phyloP scores from a whole-genome alignment of 2,888 invertebrate species.

The Drosophila macrospina region DNA sequence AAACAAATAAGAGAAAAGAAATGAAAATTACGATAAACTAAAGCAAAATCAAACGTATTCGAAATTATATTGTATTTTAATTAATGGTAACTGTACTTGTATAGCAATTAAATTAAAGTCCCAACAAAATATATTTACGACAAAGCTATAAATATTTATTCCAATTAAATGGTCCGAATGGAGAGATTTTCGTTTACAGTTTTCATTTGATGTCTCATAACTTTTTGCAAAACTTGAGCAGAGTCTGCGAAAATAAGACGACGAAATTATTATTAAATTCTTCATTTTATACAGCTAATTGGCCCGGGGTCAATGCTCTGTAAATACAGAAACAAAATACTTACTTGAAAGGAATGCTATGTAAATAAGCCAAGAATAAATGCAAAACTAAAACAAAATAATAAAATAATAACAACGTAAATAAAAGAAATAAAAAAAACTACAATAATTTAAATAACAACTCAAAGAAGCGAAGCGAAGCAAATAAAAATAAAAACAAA shows the following conservation, averaged over 20 bases:
- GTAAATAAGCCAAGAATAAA: slow-evolving; percentile 67
- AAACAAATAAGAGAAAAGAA: neutral
- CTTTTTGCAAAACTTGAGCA: slow-evolving; percentile 46
- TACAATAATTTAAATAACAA: slow-evolving; percentile 22
- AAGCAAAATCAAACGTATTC: slow-evolving; percentile 44
- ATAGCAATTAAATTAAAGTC: slow-evolving; percentile 48
- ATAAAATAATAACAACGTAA: neutral
- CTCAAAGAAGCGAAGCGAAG: slow-evolving; percentile 19
- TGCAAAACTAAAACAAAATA: slow-evolving; percentile 12
- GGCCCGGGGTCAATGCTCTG: slow-evolving; percentile 65
- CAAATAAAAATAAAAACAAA: slow-evolving; percentile 17
- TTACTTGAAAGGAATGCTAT: slow-evolving; percentile 57
- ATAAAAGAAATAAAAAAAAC: slow-evolving; percentile 21
- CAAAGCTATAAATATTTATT: slow-evolving; percentile 26
- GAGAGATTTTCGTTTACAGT: slow-evolving; percentile 40
- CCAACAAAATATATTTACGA: slow-evolving; percentile 16
- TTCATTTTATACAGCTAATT: slow-evolving; percentile 56
- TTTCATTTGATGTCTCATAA: slow-evolving; percentile 46
- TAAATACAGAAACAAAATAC: slow-evolving; percentile 60
- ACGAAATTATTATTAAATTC: slow-evolving; percentile 23
- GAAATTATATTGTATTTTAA: slow-evolving; percentile 58
- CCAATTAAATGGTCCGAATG: slow-evolving; percentile 29
- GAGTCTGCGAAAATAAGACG: slow-evolving; percentile 73
- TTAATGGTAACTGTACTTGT: slow-evolving; percentile 50
- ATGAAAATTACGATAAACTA: neutral